A percentile compares a stretch with the other conserved stretches of the same genome.
phyloP scores from a whole-genome alignment of 2,888 invertebrate species.

The Chloroclysta siterata region DNA sequence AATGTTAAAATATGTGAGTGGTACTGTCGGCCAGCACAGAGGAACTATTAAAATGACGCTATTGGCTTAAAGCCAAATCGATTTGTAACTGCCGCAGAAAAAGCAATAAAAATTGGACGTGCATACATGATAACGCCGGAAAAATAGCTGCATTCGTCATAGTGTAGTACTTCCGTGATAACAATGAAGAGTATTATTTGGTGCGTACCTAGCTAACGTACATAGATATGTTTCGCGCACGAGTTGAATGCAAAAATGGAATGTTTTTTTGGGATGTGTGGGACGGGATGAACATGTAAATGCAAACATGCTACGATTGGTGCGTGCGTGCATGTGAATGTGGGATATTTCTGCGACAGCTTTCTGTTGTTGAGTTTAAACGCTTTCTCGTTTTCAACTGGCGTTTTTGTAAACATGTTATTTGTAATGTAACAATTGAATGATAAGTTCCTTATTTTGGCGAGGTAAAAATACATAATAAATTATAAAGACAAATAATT shows the following conservation, averaged over 20 bases:
- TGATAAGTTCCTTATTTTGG: no score
- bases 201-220: constrained; percentile 44
- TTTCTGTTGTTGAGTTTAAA: constrained; percentile 15
- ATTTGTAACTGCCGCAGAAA: constrained; percentile 81
- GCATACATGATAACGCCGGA: constrained; percentile 74
- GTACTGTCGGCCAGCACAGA: constrained; percentile 56
- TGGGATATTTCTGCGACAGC: constrained; percentile 21
- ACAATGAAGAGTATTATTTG: constrained; percentile 56
- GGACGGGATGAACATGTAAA: constrained; percentile 29
- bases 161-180: constrained; percentile 66
- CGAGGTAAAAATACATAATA: no score
- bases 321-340: constrained; percentile 27
- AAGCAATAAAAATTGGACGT: constrained; percentile 81
- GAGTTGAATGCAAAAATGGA: constrained; percentile 29
- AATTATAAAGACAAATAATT: no score
- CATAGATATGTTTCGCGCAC: constrained; percentile 32
- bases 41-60: constrained; percentile 77
- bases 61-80: constrained; percentile 82
- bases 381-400: constrained; percentile 2
- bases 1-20: constrained; percentile 50
- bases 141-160: constrained; percentile 77
- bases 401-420: background rate
- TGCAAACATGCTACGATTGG: constrained; percentile 25
- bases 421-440: no score
- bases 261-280: constrained; percentile 27